Percentiles rank a stretch among this genome's conserved stretches.
These are phyloP conservation scores for Microplitis mediator DNA, from an alignment of 1,140 invertebrate genomes.

Conservation along the genomic window DNA sequence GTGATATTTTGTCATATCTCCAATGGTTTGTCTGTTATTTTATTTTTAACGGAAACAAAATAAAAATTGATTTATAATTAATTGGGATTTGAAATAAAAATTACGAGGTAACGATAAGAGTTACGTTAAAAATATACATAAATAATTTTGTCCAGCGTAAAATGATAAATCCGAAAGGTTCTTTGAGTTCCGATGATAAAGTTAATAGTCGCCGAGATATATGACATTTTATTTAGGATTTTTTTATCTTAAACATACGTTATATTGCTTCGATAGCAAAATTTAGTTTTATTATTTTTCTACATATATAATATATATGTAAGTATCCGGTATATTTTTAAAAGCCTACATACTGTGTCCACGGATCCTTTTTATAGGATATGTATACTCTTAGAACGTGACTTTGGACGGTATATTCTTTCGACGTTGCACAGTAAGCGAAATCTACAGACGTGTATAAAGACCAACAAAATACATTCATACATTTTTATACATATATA, in stretches of 20 bases:
- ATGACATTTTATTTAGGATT: not conserved
- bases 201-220: not conserved
- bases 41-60: too few relatives aligned
- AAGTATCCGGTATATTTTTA: not conserved
- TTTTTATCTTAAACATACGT: not conserved
- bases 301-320: not conserved
- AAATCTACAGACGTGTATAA: conserved; percentile 18
- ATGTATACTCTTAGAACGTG: conserved; percentile 12
- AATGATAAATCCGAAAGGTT: too few relatives aligned
- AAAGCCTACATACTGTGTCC: conserved; percentile 6
- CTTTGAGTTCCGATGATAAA: too few relatives aligned
- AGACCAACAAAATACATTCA: not conserved
- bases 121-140: too few relatives aligned
- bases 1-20: too few relatives aligned
- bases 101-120: too few relatives aligned
- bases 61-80: too few relatives aligned
- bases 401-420: conserved; percentile 15
- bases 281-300: not conserved
- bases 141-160: too few relatives aligned
- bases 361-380: conserved; percentile 13
- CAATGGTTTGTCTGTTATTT: too few relatives aligned
- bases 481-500: too few relatives aligned
- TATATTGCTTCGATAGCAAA: not conserved
- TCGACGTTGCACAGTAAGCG: conserved; percentile 21
- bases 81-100: too few relatives aligned